Evolutionary conservation across 2,113 vertebrate genomes (phyloP), one percentile per base, ranked within the genome.

Genomic region (Mirounga angustirostris): DNA sequence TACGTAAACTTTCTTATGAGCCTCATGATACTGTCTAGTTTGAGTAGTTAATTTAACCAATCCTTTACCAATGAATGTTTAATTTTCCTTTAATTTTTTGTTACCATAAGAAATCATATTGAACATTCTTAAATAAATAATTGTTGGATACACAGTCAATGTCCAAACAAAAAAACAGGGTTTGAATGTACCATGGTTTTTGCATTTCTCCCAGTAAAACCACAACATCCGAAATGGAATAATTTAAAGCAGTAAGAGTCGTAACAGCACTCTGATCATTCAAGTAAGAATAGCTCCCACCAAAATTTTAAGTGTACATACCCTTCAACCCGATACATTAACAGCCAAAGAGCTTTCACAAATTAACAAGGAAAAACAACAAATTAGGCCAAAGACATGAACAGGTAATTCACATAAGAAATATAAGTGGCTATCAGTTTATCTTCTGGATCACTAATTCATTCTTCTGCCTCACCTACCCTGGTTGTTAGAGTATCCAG

Each of bases 41-140:
- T 97, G 33, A 28, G 22, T 43, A 4, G 33, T 22, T 73, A 94
- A 94, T 63, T 82, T 90, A 94, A 96, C 15, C 36, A 93, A 82
- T n/a, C 10, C 40, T 94, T 90, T 78, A 61, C 52, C 16, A 92
- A 59, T 28, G 14, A 94, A 73, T 19, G 43, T n/a, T 89, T 94
- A 59, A 50, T 43, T 85, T 67, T 92, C 79, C 50, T 78, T 63
- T 96, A 33, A 58, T 40, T 58, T 89, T 96, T 93, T 81, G 22
- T 82, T 89, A 71, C 5, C 50, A 73, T 82, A 63, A 89, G 88
- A 83, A 30, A 52, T 43, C 69, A 94, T 40, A n/a, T 3, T 93
- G 33, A 93, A 71, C 12, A 82, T 16, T 33, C 43, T 61, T 61
- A 15, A 69, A 52, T 67, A 15, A 69, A 46, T 21, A 94, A 92